These are phyloP conservation scores for Epirrita christyi DNA, from an alignment of 2,888 invertebrate genomes.

Conservation along the genomic window DNA sequence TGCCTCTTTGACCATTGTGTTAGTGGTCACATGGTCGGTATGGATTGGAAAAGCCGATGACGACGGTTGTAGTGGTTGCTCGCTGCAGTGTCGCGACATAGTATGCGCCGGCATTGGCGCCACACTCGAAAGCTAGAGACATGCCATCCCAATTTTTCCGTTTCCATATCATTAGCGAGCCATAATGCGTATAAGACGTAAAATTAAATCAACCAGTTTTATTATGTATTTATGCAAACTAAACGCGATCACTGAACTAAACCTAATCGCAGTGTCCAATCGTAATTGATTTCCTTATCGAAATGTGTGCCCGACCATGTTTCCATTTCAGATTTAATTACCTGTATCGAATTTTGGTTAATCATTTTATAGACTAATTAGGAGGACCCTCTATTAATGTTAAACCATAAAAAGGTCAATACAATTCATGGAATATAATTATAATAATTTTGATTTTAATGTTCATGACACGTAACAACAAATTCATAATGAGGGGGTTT, in stretches of 20 bases:
- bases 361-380: conserved; percentile 45
- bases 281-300: conserved; percentile 60
- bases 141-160: conserved; percentile 61
- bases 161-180: conserved; percentile 60
- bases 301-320: conserved; percentile 50
- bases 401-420: conserved; percentile 38
- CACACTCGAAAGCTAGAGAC: conserved; percentile 56
- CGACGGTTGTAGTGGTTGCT: too few species aligned
- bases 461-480: conserved; percentile 21
- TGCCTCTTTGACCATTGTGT: conserved; percentile 48
- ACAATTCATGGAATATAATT: conserved; percentile 33
- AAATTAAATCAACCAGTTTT: conserved; percentile 59
- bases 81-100: conserved; percentile 9
- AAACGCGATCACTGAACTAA: conserved; percentile 55
- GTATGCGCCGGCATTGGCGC: conserved; percentile 52
- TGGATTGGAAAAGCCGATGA: conserved; percentile 28
- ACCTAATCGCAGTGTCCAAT: conserved; percentile 58
- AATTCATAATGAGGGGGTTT: too few species aligned
- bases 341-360: conserved; percentile 47
- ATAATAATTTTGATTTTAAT: conserved; percentile 32
- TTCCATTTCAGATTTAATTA: conserved; percentile 46
- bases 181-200: conserved; percentile 48
- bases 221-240: conserved; percentile 66
- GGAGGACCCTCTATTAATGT: conserved; percentile 38
- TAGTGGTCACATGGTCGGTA: conserved; percentile 43